Evolutionary conservation across 2,113 vertebrate species (phyloP).

Genomic region (Lynx canadensis): DNA sequence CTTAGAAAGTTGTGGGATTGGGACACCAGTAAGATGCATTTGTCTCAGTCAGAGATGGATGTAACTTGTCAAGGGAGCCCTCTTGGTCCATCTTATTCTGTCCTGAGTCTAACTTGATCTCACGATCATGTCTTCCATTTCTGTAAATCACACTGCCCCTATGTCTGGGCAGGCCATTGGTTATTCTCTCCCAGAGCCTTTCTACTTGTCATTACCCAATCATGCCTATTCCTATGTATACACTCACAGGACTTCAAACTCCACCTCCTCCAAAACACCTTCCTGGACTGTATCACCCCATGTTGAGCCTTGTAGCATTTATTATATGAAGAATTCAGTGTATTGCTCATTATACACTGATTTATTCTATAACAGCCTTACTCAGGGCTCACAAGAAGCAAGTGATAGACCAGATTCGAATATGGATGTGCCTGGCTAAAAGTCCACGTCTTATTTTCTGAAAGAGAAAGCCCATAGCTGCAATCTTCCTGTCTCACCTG

Average conservation of each 20-base stretch:
- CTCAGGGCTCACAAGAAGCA: not conserved
- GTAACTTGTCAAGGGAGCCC: accelerated
- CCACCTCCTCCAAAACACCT: not conserved
- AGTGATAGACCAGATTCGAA: not conserved
- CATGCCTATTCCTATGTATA: not conserved
- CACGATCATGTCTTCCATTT: not conserved
- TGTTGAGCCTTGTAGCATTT: not conserved
- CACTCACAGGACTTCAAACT: not conserved
- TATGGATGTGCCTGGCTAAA: not conserved
- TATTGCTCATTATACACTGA: not conserved
- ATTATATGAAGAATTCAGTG: not conserved
- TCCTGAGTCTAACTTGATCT: not conserved
- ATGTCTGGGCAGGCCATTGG: not conserved
- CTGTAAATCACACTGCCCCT: not conserved
- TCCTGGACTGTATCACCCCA: not conserved
- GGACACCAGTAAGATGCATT: not conserved
- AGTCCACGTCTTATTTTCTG: not conserved
- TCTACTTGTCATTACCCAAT: not conserved
- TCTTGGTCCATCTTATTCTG: not conserved
- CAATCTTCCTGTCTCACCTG: not conserved
- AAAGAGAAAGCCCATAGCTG: not conserved
- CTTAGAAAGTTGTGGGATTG: not conserved
- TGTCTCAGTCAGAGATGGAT: not conserved
- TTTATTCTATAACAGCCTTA: not conserved
- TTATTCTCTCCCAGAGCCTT: not conserved